A percentile compares a stretch with the other conserved stretches of the same genome.
phyloP scores from a whole-genome alignment of 92 coral and sea anemone genomes.

The Plumapathes pennacea region DNA sequence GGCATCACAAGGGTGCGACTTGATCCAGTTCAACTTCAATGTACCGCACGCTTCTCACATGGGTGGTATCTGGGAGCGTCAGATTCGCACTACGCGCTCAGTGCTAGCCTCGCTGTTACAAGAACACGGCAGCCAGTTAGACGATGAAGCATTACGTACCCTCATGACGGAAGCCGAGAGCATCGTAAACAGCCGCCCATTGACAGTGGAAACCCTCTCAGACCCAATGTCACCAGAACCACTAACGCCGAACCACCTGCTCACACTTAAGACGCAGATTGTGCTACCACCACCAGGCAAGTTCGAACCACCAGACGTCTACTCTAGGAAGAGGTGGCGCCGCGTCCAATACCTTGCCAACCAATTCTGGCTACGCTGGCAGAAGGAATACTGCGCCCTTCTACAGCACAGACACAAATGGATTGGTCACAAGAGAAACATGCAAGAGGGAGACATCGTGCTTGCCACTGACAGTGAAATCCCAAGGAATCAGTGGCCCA shows the following conservation, averaged over 20 bases:
- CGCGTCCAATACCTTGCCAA: slow-evolving; percentile 28
- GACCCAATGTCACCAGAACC: background rate
- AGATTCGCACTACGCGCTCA: background rate
- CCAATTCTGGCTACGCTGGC: slow-evolving; percentile 14
- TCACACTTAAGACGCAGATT: slow-evolving; percentile 9
- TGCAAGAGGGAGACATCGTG: slow-evolving; percentile 20
- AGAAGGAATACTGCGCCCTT: slow-evolving; percentile 23
- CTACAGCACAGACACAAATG: slow-evolving; percentile 40
- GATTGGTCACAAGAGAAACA: slow-evolving; percentile 13
- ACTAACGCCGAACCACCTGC: slow-evolving; percentile 4
- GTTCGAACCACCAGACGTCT: slow-evolving; percentile 25
- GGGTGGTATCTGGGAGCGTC: too few species aligned
- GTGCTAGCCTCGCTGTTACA: background rate
- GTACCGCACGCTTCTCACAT: slow-evolving; percentile 16
- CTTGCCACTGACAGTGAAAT: slow-evolving; percentile 4
- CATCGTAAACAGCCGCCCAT: slow-evolving; percentile 12
- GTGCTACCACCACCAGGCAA: slow-evolving; percentile 23
- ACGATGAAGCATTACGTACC: slow-evolving; percentile 5
- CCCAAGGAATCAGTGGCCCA: slow-evolving; percentile 35
- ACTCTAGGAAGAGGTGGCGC: slow-evolving; percentile 28
- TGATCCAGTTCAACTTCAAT: slow-evolving; percentile 12
- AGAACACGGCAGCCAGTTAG: slow-evolving; percentile 1
- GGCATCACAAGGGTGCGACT: slow-evolving; percentile 1
- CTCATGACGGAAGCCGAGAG: slow-evolving; percentile 2
- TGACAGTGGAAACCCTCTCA: background rate